Percentiles rank a stretch among this genome's conserved stretches.
These are phyloP conservation scores for Adelges cooleyi DNA, from an alignment of 1,140 invertebrate genomes.

Conservation along the genomic window DNA sequence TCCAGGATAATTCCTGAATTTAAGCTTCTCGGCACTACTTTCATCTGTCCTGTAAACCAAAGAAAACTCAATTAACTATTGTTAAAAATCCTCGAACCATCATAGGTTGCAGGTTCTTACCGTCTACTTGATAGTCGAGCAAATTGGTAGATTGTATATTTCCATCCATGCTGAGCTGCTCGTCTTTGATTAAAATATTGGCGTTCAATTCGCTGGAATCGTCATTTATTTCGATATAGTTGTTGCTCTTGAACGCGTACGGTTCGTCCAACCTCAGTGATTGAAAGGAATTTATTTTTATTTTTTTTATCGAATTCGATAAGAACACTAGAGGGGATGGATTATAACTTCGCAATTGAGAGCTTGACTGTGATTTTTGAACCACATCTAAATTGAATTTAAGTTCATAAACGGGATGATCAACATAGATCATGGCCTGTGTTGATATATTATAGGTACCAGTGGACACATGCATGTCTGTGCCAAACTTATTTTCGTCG, in stretches of 20 bases:
- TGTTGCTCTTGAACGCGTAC: background rate
- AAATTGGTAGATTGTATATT: background rate
- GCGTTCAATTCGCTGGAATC: background rate
- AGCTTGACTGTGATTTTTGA: background rate
- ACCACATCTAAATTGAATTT: background rate
- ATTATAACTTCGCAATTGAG: no score
- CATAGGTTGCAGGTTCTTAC: background rate
- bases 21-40: background rate
- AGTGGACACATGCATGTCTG: background rate
- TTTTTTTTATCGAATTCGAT: no score
- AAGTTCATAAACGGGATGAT: background rate
- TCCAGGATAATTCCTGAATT: background rate
- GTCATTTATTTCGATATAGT: background rate
- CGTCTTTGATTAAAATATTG: background rate
- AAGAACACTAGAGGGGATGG: no score
- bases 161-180: background rate
- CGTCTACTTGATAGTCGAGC: background rate
- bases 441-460: background rate
- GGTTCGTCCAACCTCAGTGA: background rate
- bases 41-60: background rate
- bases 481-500: background rate
- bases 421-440: background rate
- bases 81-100: background rate
- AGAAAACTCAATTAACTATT: background rate
- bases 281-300: no score